Percentiles rank a stretch among this genome's conserved stretches.
Conservation (phyloP, 2,113 vertebrate genomes). For the Lichenostomus cassidix region DNA sequence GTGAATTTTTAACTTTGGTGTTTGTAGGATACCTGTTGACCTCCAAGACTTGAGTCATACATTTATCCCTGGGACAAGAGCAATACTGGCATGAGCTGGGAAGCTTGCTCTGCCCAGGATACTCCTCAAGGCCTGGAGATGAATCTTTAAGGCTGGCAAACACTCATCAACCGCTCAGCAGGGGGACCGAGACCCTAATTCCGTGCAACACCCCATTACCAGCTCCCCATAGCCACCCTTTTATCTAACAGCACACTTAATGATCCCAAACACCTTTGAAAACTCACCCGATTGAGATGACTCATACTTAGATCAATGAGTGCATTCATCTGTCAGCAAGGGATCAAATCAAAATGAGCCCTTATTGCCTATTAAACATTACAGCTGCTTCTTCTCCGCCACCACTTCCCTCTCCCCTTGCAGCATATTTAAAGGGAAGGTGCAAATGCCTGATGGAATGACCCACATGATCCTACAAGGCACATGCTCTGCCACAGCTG, state of each 20-base stretch:
- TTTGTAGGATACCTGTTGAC: not conserved
- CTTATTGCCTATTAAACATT: not conserved
- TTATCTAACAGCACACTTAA: not conserved
- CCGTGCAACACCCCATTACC: not conserved
- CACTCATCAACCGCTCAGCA: not conserved
- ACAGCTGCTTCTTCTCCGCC: not conserved
- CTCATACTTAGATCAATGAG: not conserved
- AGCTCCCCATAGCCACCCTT: not conserved
- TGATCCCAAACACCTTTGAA: not conserved
- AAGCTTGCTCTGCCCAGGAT: not conserved
- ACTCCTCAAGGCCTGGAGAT: not conserved
- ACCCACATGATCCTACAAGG: not conserved
- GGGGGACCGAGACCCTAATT: accelerated
- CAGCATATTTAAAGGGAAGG: not conserved
- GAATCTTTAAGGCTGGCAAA: not conserved
- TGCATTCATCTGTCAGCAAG: not conserved
- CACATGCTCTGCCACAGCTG: not conserved
- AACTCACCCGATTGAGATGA: not conserved
- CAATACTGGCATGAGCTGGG: not conserved
- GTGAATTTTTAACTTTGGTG: not conserved
- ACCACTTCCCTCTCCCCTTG: not conserved
- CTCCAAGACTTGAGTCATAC: not conserved
- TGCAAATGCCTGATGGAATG: accelerated
- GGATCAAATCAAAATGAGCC: not conserved
- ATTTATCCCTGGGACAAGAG: not conserved